A percentile compares a stretch with the other conserved stretches of the same genome.
Conservation (phyloP, 2,888 invertebrate genomes). For the Piscicola geometra region DNA sequence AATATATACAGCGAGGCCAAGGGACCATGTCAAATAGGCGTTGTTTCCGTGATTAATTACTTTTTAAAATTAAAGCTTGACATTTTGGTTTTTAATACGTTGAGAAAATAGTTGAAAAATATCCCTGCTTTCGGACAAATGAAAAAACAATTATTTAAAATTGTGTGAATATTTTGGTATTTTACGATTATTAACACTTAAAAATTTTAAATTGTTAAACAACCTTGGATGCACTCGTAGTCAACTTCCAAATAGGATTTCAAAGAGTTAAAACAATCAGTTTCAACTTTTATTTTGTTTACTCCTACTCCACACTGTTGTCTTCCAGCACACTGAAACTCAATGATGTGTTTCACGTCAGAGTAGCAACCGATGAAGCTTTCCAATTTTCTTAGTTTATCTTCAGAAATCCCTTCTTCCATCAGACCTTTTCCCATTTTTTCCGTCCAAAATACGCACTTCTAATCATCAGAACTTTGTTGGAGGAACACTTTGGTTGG, state of each 20-base stretch:
- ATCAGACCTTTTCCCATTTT: no score
- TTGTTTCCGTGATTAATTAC: no score
- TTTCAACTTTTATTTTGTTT: background rate
- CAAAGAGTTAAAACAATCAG: slow-evolving; percentile 8
- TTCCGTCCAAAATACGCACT: no score
- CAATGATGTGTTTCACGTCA: slow-evolving; percentile 15
- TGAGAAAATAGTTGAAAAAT: background rate
- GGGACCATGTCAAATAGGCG: no score
- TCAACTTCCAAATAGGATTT: slow-evolving; percentile 7
- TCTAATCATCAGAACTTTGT: no score
- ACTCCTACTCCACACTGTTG: slow-evolving; percentile 17
- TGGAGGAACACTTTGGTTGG: no score
- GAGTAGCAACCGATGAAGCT: slow-evolving; percentile 13
- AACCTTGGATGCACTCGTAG: slow-evolving; percentile 18
- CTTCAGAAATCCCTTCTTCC: no score
- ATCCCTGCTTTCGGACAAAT: background rate
- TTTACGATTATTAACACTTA: no score
- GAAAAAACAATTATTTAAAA: background rate
- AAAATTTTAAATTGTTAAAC: background rate
- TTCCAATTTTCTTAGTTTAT: background rate
- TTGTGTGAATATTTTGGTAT: no score
- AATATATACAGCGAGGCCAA: no score
- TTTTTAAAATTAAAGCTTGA: no score
- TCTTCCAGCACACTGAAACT: slow-evolving; percentile 10
- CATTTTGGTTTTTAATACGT: no score